Evolutionary conservation across 2,888 invertebrate species (phyloP).

Genomic region (Penaeus monodon): DNA sequence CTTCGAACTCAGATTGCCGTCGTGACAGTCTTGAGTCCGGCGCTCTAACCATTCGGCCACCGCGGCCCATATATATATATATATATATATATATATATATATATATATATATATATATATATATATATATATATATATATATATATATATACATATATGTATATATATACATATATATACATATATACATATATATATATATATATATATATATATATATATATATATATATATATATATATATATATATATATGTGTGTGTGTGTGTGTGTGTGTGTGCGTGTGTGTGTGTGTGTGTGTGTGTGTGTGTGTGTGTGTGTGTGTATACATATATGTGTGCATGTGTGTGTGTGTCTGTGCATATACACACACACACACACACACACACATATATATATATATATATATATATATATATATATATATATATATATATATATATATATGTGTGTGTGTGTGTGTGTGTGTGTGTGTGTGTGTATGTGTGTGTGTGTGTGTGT

Average conservation of each 20-base stretch:
- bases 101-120: too few relatives aligned
- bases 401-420: slow-evolving; percentile 19
- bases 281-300: not conserved
- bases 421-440: not conserved
- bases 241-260: not conserved
- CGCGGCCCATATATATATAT: not conserved
- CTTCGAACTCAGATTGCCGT: too few relatives aligned
- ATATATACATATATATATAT: not conserved
- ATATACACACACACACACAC: not conserved
- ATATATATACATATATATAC: not conserved
- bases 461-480: not conserved
- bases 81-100: not conserved
- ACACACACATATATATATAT: not conserved
- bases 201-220: not conserved
- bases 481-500: not conserved
- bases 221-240: not conserved
- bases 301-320: not conserved
- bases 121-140: not conserved
- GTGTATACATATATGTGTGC: not conserved
- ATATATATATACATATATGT: not conserved
- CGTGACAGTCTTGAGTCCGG: too few relatives aligned
- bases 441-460: not conserved
- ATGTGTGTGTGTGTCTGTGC: not conserved
- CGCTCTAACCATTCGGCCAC: too few relatives aligned
- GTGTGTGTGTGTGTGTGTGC: not conserved